Evolutionary conservation across 2,888 invertebrate genomes (phyloP).

Genomic region (Aspidapion aeneum): DNA sequence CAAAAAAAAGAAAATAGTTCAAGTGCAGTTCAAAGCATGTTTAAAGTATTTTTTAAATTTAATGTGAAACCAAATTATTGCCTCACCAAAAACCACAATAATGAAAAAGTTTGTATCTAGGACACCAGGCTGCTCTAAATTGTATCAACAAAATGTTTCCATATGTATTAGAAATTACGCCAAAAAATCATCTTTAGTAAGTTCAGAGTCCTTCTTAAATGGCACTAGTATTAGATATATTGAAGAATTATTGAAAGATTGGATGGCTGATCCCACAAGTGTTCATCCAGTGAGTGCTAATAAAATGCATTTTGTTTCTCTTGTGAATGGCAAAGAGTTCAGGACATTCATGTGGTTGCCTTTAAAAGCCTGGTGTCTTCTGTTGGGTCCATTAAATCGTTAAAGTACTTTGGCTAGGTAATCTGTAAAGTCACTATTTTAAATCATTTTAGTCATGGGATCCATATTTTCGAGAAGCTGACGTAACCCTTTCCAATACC

Average conservation of each 20-base stretch:
- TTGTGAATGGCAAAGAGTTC: too few species aligned
- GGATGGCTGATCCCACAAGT: conserved; percentile 18
- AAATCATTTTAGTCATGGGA: conserved; percentile 89
- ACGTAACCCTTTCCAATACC: conserved; percentile 58
- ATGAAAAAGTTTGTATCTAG: background rate
- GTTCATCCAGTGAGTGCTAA: conserved; percentile 18
- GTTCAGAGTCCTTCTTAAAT: conserved; percentile 9
- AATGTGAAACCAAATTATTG: too few species aligned
- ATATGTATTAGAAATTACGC: background rate
- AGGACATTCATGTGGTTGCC: too few species aligned
- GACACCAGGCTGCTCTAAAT: background rate
- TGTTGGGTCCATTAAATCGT: too few species aligned
- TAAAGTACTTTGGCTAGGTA: too few species aligned
- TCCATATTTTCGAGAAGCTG: conserved; percentile 82
- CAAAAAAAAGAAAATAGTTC: background rate
- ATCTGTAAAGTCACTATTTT: too few species aligned
- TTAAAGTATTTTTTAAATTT: background rate
- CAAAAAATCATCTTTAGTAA: background rate
- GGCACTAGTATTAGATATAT: conserved; percentile 14
- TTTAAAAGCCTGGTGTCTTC: too few species aligned
- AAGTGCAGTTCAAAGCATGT: background rate
- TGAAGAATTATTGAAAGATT: conserved; percentile 22
- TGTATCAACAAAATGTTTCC: background rate
- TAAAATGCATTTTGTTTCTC: too few species aligned
- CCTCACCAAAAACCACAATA: too few species aligned